Evolutionary conservation across 2,113 vertebrate genomes (phyloP), one percentile per base, ranked within the genome.

Genomic region (Panthera leo): DNA sequence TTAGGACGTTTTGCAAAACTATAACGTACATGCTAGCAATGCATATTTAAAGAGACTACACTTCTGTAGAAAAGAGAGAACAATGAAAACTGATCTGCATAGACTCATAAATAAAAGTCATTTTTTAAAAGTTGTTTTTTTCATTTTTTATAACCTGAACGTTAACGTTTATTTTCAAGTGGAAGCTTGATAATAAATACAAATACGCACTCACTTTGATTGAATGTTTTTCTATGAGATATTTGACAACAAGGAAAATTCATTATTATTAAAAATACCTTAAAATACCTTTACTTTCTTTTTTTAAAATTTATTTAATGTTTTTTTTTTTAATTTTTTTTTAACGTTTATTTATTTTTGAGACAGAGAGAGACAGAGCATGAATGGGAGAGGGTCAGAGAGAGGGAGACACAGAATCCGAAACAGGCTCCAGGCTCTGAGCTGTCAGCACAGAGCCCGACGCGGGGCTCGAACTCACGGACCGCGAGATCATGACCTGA

Each of bases 1-100:
- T 94, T 78, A 71, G 73, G 86, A 82, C 19, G n/a, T 80, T 94
- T 95, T 95, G 21, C 4, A 92, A 92, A 96, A 45, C 65, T 79
- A 25, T n/a, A 58, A 71, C 4, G 51, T 85, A 48, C 5, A 16
- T 55, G 16, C 11, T 90, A 87, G 55, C 29, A 84, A 53, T 61
- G 51, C 23, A 70, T 67, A 91, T 82, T 68, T 93, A 58, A 97
- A 78, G 39, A 95, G 70, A 76, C 3, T 34, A 36, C 4, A 9
- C 0, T 48, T 88, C 89, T 92, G 48, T 79, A 75, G n/a, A 92
- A 96, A 92, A 58, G 39, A 6, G 61, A 85, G 21, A 67, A 78
- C 3, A 93, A 68, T 67, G 4, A 94, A 97, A 95, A 67, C 6
- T 82, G 65, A 65, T 84, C 85, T 95, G 23, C 29, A 27, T 55